phyloP scores from a whole-genome alignment of 2,113 vertebrate species.

The Dendrocopos noguchii region DNA sequence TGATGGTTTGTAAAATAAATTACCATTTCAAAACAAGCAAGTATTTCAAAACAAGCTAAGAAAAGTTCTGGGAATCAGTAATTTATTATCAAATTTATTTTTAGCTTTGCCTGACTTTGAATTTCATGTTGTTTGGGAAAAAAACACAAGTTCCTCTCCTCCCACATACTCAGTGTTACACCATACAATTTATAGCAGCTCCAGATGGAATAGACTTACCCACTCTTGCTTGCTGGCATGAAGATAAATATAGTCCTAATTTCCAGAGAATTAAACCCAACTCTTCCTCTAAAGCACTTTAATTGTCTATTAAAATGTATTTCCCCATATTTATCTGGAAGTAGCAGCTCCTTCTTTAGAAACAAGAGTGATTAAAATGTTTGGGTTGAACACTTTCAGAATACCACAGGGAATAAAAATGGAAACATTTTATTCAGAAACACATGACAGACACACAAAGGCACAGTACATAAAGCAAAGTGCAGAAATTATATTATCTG shows the following conservation, averaged over 20 bases:
- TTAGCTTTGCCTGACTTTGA: constrained; percentile 13
- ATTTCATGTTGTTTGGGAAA: neutral
- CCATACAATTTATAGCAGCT: constrained; percentile 8
- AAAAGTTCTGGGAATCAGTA: constrained; percentile 36
- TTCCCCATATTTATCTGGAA: neutral
- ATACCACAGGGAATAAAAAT: neutral
- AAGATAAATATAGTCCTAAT: constrained; percentile 30
- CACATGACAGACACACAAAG: neutral
- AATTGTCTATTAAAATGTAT: neutral
- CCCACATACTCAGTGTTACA: neutral
- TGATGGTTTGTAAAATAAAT: neutral
- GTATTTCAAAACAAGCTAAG: neutral
- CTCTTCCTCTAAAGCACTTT: neutral
- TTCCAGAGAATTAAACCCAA: neutral
- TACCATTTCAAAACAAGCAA: constrained; percentile 4
- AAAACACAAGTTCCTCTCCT: neutral
- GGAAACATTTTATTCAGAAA: constrained; percentile 52
- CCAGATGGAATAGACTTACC: constrained; percentile 29
- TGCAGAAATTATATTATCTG: neutral
- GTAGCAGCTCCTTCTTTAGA: neutral
- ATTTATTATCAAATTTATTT: constrained; percentile 27
- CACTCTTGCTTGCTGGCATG: neutral
- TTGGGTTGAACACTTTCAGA: neutral
- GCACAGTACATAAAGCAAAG: neutral
- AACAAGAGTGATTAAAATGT: neutral